Base-by-base conservation (phyloP, 2,888 invertebrate species). In the Xylota segnis region DNA sequence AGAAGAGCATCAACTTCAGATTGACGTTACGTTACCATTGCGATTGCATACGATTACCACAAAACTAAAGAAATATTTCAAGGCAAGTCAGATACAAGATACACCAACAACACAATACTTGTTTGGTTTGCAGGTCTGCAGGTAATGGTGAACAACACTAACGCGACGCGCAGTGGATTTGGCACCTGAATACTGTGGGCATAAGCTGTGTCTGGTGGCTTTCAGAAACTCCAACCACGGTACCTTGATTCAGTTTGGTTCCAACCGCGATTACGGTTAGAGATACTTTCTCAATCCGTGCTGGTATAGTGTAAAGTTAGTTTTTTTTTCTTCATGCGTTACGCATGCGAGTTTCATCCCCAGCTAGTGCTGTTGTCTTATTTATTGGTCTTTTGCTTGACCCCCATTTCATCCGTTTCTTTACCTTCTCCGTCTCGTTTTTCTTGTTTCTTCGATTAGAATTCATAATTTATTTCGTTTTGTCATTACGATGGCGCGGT, bases 241-340 rank as follows among this genome's bases (percentile, higher is more conserved):
- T 76, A 81, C 66, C 70, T 81, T 81, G 81, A 74, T 81, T 86
- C 71, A 86, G 84, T 86, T 86, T 86, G 84, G 81, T 54, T 86
- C 54, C 84, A 86, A 81, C 79, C 81, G 84, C 81, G 84, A 59
- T 81, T 76, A 76, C 76, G 84, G 75, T 34, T 71, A 81, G 84
- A 84, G 68, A 86, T 76, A 76, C 66, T 66, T 71, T 76, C 54
- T 47, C 65, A 74, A 66, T 47, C 54, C 66, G 75, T 72, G 47
- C 52, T 10, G 45, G 37, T 68, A 7, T 47, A 37, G 45, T 58
- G 14, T 32, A n/a, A 61, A 47, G 34, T 32, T 32, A 2, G 23
- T 63, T 56, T 23, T 71, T 27, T 59, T 58, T 23, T n/a, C 52
- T 50, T 32, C 12, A 54, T 72, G 68, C 40, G 61, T 63, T 40